These are phyloP conservation scores for Drosophila littoralis DNA, from an alignment of 1,140 invertebrate genomes.

Conservation along the genomic window DNA sequence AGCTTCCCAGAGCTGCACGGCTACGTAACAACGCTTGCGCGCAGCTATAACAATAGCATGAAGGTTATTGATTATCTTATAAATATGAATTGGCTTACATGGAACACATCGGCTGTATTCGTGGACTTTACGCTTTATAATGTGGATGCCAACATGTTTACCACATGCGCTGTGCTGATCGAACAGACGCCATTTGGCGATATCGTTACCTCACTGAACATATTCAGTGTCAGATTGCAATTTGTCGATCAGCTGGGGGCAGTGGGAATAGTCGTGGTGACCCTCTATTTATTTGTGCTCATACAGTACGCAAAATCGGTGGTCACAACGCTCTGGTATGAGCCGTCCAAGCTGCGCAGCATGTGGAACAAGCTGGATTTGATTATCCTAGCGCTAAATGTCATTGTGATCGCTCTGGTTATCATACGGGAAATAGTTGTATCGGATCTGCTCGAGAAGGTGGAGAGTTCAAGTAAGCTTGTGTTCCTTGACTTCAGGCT, in stretches of 20 bases:
- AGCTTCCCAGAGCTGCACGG: conserved; percentile 45
- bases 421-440: conserved; percentile 20
- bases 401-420: not conserved
- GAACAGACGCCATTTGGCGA: conserved; percentile 61
- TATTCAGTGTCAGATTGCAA: conserved; percentile 35
- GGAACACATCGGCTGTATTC: conserved; percentile 48
- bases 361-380: conserved; percentile 67
- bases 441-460: not conserved
- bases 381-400: conserved; percentile 52
- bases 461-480: conserved; percentile 36
- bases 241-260: conserved; percentile 5
- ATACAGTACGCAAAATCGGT: conserved; percentile 51
- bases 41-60: conserved; percentile 18
- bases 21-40: conserved; percentile 51
- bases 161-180: conserved; percentile 39
- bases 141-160: conserved; percentile 56
- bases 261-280: not conserved
- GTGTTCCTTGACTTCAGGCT: conserved; percentile 49
- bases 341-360: conserved; percentile 11
- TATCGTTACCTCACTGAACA: not conserved
- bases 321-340: conserved; percentile 44
- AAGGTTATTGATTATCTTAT: conserved; percentile 52
- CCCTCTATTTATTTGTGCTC: conserved; percentile 44
- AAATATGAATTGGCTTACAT: conserved; percentile 43
- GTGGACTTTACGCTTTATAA: conserved; percentile 74